Percentiles rank a stretch among this genome's conserved stretches.
phyloP scores from a whole-genome alignment of 2,888 invertebrate species.

The Netelia melanura region DNA sequence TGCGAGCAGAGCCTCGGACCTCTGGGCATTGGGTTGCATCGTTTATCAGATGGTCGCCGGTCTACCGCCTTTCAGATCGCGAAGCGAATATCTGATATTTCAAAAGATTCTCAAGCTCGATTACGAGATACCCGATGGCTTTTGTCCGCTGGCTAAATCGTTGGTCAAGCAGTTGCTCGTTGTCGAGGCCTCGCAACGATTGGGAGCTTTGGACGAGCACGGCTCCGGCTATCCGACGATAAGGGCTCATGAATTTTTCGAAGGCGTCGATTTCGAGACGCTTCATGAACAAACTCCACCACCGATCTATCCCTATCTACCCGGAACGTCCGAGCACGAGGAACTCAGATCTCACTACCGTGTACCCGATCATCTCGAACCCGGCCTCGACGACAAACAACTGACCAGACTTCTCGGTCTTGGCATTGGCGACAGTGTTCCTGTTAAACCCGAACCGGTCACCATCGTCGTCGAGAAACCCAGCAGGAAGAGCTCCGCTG shows the following conservation, averaged over 20 bases:
- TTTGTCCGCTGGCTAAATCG: slow-evolving; percentile 94
- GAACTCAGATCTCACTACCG: slow-evolving; percentile 89
- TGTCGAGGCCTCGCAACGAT: slow-evolving; percentile 91
- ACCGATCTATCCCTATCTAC: slow-evolving; percentile 92
- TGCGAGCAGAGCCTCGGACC: slow-evolving; percentile 92
- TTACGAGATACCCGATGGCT: slow-evolving; percentile 97
- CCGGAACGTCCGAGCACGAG: slow-evolving; percentile 90
- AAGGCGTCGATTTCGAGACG: slow-evolving; percentile 92
- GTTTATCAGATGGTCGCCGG: slow-evolving; percentile 99
- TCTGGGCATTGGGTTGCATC: slow-evolving; percentile 99
- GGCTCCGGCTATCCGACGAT: slow-evolving; percentile 92
- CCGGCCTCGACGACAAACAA: slow-evolving; percentile 94
- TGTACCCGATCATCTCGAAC: slow-evolving; percentile 92
- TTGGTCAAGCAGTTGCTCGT: slow-evolving; percentile 94
- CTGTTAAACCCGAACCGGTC: slow-evolving; percentile 54
- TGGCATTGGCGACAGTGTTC: slow-evolving; percentile 86
- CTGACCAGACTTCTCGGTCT: slow-evolving; percentile 91
- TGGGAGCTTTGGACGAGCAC: slow-evolving; percentile 92
- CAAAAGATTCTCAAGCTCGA: slow-evolving; percentile 96
- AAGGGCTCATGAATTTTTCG: slow-evolving; percentile 94
- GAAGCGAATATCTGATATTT: slow-evolving; percentile 97
- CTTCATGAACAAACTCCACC: slow-evolving; percentile 93
- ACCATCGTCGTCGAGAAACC: slow-evolving; percentile 65
- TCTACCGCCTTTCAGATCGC: slow-evolving; percentile 95
- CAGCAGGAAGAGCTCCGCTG: slow-evolving; percentile 77